Evolutionary conservation across 2,113 vertebrate genomes (phyloP), one percentile per base, ranked within the genome.

Genomic region (Forbesichthys papilliferus): DNA sequence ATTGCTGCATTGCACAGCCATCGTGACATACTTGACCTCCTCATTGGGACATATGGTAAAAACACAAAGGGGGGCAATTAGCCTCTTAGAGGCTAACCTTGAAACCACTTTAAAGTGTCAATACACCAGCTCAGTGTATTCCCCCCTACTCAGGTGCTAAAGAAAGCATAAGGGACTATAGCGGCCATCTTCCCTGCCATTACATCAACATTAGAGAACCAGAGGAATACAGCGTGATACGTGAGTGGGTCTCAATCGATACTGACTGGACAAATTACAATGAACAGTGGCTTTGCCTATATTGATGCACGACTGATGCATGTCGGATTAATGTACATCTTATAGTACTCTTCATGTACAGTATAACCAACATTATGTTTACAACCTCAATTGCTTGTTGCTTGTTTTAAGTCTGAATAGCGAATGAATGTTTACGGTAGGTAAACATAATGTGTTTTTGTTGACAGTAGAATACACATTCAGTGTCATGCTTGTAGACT

Each of bases 1-100:
- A 93, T 95, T 0, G 94, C 94, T 14, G 93, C 93, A 0, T 71
- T 94, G 42, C 94, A 95, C 0, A 90, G 92, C 1, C 93, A 93
- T 65, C 81, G 2, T 18, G 87, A 90, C 20, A 92, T 94, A 60
- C 73, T 92, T 14, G 85, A 94, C 61, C 87, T 94, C 68, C 89
- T 94, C 55, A 12, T 92, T 33, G 62, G 64, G 16, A 88, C 76
- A 0, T 93, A 93, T 2, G 93, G 93, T 94, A 90, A 88, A 74
- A 16, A 10, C 36, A 42, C 36, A 42, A 42, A 42, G 36, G 14
- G 48, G 20, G 48, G 14, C 9, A 9, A n/a, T 14, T 13, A 13
- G 4, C 20, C 18, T 9, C 20, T 57, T 57, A 57, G 6, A 20
- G 3, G 20, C 9, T 11, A 3, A 5, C 57, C 4, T 11, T 59